These are phyloP conservation scores for Scarus forsteni DNA, from an alignment of 2,797 vertebrate genomes.

Conservation along the genomic window DNA sequence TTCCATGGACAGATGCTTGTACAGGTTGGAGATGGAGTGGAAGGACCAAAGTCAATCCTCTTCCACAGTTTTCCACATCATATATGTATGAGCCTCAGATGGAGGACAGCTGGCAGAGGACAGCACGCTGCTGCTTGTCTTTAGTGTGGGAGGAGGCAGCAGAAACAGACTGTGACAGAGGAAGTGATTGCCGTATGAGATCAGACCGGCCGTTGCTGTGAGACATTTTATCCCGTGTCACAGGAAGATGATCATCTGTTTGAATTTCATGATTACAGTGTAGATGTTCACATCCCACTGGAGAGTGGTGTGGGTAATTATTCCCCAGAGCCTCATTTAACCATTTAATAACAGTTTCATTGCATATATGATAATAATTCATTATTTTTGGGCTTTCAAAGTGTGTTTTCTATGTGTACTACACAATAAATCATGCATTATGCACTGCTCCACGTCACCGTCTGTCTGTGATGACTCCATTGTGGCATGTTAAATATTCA, in stretches of 20 bases:
- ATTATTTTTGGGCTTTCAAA: conserved; percentile 53
- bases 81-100: conserved; percentile 40
- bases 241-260: conserved; percentile 49
- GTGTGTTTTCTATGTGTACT: conserved; percentile 40
- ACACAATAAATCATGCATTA: conserved; percentile 50
- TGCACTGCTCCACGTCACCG: conserved; percentile 34
- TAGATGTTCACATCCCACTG: conserved; percentile 39
- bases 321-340: conserved; percentile 35
- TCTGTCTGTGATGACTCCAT: conserved; percentile 51
- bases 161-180: conserved; percentile 45
- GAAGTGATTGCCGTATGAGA: conserved; percentile 50
- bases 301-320: conserved; percentile 44
- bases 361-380: no score
- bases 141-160: conserved; percentile 59
- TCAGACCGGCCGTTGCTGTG: conserved; percentile 48
- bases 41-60: conserved; percentile 11
- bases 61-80: conserved; percentile 27
- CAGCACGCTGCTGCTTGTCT: conserved; percentile 40
- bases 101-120: conserved; percentile 60
- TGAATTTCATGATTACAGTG: conserved; percentile 40
- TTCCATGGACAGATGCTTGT: conserved; percentile 41
- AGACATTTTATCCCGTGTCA: conserved; percentile 39
- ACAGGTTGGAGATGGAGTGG: conserved; percentile 19
- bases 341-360: conserved; percentile 36
- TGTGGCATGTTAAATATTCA: conserved; percentile 54